phyloP scores from a whole-genome alignment of 1,140 invertebrate species.

The Fopius arisanus region DNA sequence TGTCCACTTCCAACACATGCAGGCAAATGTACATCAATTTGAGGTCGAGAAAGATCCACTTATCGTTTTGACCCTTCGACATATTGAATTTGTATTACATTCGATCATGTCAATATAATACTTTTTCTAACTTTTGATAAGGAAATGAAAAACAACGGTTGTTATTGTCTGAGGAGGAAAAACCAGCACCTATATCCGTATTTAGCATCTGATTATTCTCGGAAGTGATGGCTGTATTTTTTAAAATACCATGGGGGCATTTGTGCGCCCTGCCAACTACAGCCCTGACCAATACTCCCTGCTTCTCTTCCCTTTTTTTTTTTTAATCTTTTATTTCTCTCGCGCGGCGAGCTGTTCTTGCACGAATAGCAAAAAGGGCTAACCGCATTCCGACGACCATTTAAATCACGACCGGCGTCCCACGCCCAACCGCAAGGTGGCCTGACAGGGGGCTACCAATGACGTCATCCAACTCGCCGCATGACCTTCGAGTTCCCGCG shows the following conservation, averaged over 20 bases:
- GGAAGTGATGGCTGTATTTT: background rate
- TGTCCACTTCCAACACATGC: background rate
- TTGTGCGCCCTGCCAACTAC: constrained; percentile 21
- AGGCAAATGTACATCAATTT: background rate
- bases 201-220: background rate
- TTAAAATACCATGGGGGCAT: constrained; percentile 24
- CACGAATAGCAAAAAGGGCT: constrained; percentile 55
- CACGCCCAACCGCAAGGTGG: constrained; percentile 49
- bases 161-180: no score
- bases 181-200: no score
- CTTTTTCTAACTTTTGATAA: background rate
- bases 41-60: background rate
- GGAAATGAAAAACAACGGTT: background rate
- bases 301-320: constrained; percentile 21
- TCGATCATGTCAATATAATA: background rate
- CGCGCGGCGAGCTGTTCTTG: constrained; percentile 35
- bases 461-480: constrained; percentile 31
- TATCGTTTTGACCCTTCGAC: background rate
- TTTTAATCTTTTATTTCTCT: constrained; percentile 17
- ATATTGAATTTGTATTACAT: no score
- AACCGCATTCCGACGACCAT: constrained; percentile 55
- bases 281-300: constrained; percentile 30
- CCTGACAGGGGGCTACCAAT: constrained; percentile 38
- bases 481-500: constrained; percentile 56
- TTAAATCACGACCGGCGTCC: constrained; percentile 52